These are phyloP conservation scores for Idaea dimidiata DNA, from an alignment of 2,888 invertebrate species.

Conservation along the genomic window DNA sequence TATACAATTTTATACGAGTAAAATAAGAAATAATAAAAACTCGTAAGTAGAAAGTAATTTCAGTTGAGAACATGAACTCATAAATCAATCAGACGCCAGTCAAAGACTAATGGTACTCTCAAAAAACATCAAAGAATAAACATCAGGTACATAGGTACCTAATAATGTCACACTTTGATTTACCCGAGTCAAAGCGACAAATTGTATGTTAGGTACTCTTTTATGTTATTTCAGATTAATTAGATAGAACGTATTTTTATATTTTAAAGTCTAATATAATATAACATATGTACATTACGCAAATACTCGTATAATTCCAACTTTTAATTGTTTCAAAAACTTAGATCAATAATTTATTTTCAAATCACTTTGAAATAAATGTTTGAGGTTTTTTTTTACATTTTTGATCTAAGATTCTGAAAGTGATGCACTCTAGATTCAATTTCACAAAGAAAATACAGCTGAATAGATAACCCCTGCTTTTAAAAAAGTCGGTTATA, in stretches of 20 bases:
- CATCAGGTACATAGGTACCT: conserved; percentile 9
- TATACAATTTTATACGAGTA: neutral
- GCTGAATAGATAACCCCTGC: too few species aligned
- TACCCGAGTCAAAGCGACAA: neutral
- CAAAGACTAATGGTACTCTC: conserved; percentile 12
- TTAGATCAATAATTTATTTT: too few species aligned
- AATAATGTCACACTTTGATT: conserved; percentile 14
- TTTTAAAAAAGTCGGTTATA: too few species aligned
- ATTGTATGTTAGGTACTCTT: neutral
- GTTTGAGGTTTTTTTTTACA: too few species aligned
- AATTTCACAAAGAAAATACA: too few species aligned
- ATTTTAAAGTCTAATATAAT: too few species aligned
- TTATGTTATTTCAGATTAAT: neutral
- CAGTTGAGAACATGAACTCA: neutral
- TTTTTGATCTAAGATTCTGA: too few species aligned
- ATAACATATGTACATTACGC: too few species aligned
- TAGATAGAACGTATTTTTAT: neutral
- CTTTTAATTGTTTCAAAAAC: too few species aligned
- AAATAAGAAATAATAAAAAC: neutral
- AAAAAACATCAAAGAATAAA: conserved; percentile 35
- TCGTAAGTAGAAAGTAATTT: neutral
- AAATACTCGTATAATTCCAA: too few species aligned
- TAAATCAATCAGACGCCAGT: conserved; percentile 11
- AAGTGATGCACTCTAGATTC: too few species aligned
- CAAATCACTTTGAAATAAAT: too few species aligned